These are phyloP conservation scores for Myocastor coypus DNA, from an alignment of 2,113 vertebrate species.

Conservation along the genomic window DNA sequence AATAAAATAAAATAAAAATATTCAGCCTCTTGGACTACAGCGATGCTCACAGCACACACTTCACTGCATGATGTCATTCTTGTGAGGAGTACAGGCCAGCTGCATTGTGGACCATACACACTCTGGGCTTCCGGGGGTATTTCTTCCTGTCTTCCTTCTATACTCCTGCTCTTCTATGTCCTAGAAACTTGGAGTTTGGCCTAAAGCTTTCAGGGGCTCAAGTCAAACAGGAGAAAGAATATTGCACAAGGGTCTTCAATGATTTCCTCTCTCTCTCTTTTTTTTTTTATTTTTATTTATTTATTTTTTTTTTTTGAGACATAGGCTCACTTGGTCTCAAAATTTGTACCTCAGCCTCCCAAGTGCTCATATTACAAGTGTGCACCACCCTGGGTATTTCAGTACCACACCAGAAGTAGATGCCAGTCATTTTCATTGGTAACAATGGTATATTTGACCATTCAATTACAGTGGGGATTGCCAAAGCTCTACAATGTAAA, in stretches of 20 bases:
- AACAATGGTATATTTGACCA: not conserved
- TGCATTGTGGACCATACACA: not conserved
- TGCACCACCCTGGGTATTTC: not conserved
- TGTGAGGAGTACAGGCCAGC: not conserved
- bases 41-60: not conserved
- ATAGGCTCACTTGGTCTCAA: not conserved
- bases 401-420: not conserved
- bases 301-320: not conserved
- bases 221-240: conserved; percentile 27
- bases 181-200: not conserved
- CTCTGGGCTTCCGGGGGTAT: not conserved
- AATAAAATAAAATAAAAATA: not conserved
- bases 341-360: not conserved
- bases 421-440: not conserved
- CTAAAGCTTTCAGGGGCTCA: not conserved
- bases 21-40: conserved; percentile 15
- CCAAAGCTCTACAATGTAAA: not conserved
- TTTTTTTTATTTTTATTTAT: not conserved
- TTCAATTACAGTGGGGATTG: not conserved
- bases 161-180: not conserved
- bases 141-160: not conserved
- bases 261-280: not conserved
- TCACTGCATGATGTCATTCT: not conserved
- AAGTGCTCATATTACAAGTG: not conserved
- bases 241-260: not conserved